Conservation (phyloP, 2,797 vertebrate species). For the Buphagus erythrorhynchus region DNA sequence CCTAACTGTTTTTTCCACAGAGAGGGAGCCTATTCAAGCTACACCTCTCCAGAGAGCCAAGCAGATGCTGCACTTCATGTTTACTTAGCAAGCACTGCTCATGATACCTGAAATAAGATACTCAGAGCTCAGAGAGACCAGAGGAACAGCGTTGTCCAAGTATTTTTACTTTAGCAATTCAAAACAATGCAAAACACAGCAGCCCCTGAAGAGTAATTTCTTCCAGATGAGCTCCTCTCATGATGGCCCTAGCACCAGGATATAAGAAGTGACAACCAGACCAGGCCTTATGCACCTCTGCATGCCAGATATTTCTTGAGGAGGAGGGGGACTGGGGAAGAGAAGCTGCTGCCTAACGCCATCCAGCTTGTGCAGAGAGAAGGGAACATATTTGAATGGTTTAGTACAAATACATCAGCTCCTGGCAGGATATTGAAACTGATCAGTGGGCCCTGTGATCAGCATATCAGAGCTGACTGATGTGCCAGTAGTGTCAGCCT, state of each 20-base stretch:
- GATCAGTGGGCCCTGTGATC: background rate
- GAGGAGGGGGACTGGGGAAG: background rate
- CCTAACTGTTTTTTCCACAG: background rate
- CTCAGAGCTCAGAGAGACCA: accelerated
- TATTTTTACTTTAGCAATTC: background rate
- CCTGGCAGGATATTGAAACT: background rate
- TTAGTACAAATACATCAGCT: background rate
- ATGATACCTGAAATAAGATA: background rate
- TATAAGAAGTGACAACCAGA: slow-evolving; percentile 11
- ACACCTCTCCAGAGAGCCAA: background rate
- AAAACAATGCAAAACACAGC: background rate
- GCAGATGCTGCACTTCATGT: background rate
- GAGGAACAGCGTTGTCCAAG: background rate
- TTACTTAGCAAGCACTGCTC: background rate
- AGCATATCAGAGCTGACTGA: background rate
- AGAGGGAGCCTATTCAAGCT: background rate
- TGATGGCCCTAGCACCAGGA: background rate
- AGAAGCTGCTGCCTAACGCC: background rate
- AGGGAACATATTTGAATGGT: background rate
- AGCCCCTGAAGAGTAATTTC: background rate
- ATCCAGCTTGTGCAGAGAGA: background rate
- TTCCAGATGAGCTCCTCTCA: background rate
- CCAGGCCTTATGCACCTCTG: background rate
- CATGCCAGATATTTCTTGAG: background rate
- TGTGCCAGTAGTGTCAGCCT: background rate